Conservation (phyloP, 2,888 invertebrate genomes). For the Tenthredo amoena region DNA sequence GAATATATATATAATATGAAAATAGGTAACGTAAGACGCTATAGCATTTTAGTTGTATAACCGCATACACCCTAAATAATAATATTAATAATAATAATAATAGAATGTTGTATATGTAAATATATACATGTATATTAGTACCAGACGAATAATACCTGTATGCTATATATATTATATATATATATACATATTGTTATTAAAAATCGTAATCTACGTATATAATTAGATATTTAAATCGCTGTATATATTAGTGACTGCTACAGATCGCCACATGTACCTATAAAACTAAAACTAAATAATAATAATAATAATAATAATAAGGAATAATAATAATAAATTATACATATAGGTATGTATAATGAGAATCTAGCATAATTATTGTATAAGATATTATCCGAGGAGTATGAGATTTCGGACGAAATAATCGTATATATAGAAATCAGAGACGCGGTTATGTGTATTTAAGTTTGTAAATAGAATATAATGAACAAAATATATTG, state of each 20-base stretch:
- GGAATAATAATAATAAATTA: not conserved
- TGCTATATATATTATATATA: not conserved
- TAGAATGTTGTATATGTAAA: constrained; percentile 8
- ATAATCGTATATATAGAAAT: too few relatives aligned
- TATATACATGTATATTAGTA: constrained; percentile 13
- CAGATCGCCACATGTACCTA: constrained; percentile 20
- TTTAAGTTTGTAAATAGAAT: not conserved
- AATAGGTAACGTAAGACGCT: too few relatives aligned
- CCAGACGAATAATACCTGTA: not conserved
- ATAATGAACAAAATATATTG: not conserved
- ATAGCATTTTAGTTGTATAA: too few relatives aligned
- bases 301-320: not conserved
- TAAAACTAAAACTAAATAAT: not conserved
- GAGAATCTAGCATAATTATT: not conserved
- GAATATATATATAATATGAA: too few relatives aligned
- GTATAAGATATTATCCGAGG: too few relatives aligned
- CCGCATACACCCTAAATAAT: not conserved
- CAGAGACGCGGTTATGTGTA: not conserved
- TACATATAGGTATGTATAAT: not conserved
- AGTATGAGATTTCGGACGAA: too few relatives aligned
- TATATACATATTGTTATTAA: not conserved
- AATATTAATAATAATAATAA: not conserved
- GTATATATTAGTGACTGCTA: constrained; percentile 4
- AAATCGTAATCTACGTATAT: not conserved
- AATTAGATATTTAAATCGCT: not conserved